Evolutionary conservation across 2,113 vertebrate species (phyloP), one percentile per base, ranked within the genome.

Genomic region (Cranoglanis bouderius): DNA sequence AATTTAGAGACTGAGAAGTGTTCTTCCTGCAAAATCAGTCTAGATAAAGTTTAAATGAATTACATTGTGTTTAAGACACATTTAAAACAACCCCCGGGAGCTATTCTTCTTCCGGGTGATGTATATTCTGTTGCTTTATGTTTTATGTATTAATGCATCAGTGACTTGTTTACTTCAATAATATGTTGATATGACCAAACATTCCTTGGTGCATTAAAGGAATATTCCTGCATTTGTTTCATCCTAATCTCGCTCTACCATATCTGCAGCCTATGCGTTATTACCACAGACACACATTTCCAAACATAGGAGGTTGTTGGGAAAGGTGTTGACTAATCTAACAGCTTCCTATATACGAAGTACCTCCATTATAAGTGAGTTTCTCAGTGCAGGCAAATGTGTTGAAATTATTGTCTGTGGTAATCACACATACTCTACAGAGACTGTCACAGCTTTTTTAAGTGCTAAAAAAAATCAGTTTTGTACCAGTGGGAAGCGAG

Each of bases 1-100:
- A 57, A 85, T 85, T 61, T 84, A 88, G n/a, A 80, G 83, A 78
- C 92, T 91, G 91, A 85, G 51, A 90, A 91, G 85, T 84, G 77
- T 87, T 46, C 51, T 89, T 78, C 91, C 89, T 92, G 85, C 26
- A 77, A 85, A 88, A 83, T 89, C 13, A 83, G 65, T 74, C 40
- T 32, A 74, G 65, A 81, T 74, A 63, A 88, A 84, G 59, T 67
- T 78, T 32, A 85, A 85, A 53, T 57, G 35, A 53, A 87, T 87
- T 40, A 38, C 4, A 2, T 49, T 53, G 24, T 14, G 40, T 67
- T 88, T 77, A 61, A 78, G 59, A 84, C 40, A 67, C 78, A 43
- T 74, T 84, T 49, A n/a, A 84, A 63, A 43, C 57, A 49, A 16
- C 43, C 75, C 18, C 75, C 75, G 13, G 3, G 35, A 70, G 49